Conservation (phyloP, 1,140 invertebrate genomes). For the Mya arenaria region DNA sequence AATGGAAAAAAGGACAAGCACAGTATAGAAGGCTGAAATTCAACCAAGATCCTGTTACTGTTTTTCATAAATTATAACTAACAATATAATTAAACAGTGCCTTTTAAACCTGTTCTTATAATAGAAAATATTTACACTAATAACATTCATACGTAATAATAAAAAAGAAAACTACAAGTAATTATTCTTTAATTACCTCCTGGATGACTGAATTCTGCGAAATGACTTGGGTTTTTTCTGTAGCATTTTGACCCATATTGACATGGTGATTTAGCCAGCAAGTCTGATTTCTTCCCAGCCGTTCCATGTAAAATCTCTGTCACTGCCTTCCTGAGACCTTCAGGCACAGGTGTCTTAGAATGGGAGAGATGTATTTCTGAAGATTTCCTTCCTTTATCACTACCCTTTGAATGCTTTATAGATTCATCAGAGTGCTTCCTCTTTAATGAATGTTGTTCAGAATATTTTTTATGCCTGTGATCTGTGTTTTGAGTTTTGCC, state of each 20-base stretch:
- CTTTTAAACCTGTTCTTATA: not conserved
- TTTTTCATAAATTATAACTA: not conserved
- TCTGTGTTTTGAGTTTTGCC: not conserved
- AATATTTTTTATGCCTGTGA: not conserved
- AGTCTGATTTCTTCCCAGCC: not conserved
- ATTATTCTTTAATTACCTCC: conserved; percentile 39
- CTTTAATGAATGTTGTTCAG: not conserved
- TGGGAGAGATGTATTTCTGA: not conserved
- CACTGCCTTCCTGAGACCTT: conserved; percentile 39
- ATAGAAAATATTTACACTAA: not conserved
- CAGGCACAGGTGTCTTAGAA: conserved; percentile 16
- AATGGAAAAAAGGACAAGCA: not conserved
- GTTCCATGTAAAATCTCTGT: conserved; percentile 36
- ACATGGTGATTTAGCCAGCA: conserved; percentile 58
- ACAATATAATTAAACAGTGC: not conserved
- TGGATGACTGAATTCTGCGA: conserved; percentile 68
- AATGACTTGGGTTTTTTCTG: conserved; percentile 72
- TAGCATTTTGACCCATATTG: conserved; percentile 72
- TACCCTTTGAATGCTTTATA: not conserved
- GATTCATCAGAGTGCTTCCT: not conserved
- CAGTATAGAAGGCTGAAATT: not conserved
- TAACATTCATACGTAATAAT: not conserved
- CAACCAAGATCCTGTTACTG: too few relatives aligned
- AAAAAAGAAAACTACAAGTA: not conserved
- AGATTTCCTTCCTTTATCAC: not conserved